These are phyloP conservation scores for Lasioglossum morio DNA, from an alignment of 2,888 invertebrate genomes.

Conservation along the genomic window DNA sequence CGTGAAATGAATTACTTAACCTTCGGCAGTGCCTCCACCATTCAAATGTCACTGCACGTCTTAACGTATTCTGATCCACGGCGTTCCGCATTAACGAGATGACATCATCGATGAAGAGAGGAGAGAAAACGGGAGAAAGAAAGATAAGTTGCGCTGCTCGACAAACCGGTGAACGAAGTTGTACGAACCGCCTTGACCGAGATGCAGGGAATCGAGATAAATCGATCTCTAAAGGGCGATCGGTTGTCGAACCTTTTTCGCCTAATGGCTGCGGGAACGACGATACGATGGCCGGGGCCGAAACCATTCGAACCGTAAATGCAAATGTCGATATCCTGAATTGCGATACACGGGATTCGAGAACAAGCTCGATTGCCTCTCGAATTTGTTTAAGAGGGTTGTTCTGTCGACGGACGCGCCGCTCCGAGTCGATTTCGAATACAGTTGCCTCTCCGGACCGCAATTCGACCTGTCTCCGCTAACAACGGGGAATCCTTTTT, in stretches of 20 bases:
- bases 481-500: background rate
- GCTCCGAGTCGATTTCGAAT: background rate
- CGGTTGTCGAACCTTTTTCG: conserved; percentile 40
- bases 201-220: conserved; percentile 37
- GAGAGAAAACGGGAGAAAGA: background rate
- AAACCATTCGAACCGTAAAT: conserved; percentile 21
- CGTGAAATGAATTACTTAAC: conserved; percentile 60
- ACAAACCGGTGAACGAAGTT: conserved; percentile 38
- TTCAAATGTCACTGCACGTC: conserved; percentile 58
- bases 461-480: background rate
- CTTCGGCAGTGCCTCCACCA: conserved; percentile 36
- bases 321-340: conserved; percentile 40
- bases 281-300: conserved; percentile 19
- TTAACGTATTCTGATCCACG: conserved; percentile 50
- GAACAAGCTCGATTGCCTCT: conserved; percentile 27
- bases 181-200: conserved; percentile 47
- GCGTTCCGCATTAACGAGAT: conserved; percentile 44
- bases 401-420: background rate
- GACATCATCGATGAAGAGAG: conserved; percentile 58
- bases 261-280: conserved; percentile 12
- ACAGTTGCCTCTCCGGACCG: background rate
- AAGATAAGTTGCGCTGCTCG: background rate
- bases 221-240: conserved; percentile 50
- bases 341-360: conserved; percentile 21
- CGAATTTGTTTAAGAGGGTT: conserved; percentile 22